Evolutionary conservation across 2,797 vertebrate species (phyloP).

Genomic region (Otolemur crassicaudatus): DNA sequence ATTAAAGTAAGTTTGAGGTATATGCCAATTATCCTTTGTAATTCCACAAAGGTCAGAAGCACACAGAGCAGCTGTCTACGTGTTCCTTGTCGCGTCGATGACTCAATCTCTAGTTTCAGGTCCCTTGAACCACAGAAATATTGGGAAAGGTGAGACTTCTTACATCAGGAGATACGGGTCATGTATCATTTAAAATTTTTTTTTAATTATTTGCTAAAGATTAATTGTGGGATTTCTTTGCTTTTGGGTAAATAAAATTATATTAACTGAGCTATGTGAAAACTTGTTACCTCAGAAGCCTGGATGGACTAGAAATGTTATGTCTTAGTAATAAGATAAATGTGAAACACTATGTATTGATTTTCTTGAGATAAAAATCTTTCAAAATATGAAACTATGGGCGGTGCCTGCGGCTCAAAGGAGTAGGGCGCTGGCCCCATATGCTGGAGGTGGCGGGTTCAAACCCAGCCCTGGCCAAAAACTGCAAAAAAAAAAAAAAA

Average conservation of each 20-base stretch:
- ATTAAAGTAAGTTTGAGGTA: neutral
- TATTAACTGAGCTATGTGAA: slow-evolving; percentile 18
- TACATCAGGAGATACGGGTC: neutral
- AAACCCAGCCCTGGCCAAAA: no score
- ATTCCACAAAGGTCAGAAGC: neutral
- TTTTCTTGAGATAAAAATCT: neutral
- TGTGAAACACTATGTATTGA: slow-evolving; percentile 7
- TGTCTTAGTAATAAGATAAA: slow-evolving; percentile 35
- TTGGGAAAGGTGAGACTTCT: neutral
- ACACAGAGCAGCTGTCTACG: neutral
- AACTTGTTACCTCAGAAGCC: neutral
- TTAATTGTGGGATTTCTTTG: neutral
- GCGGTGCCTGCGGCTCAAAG: no score
- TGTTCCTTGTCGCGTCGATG: neutral
- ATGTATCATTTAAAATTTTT: neutral
- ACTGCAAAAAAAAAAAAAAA: no score
- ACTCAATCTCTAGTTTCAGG: neutral
- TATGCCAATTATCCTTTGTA: slow-evolving; percentile 20
- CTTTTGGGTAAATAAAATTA: neutral
- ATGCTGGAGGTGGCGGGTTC: no score
- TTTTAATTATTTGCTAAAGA: neutral
- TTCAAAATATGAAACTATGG: neutral
- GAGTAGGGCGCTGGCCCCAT: no score
- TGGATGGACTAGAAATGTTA: neutral
- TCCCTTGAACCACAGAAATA: neutral